Conservation (phyloP, 2,888 invertebrate genomes). For the Polyommatus icarus region DNA sequence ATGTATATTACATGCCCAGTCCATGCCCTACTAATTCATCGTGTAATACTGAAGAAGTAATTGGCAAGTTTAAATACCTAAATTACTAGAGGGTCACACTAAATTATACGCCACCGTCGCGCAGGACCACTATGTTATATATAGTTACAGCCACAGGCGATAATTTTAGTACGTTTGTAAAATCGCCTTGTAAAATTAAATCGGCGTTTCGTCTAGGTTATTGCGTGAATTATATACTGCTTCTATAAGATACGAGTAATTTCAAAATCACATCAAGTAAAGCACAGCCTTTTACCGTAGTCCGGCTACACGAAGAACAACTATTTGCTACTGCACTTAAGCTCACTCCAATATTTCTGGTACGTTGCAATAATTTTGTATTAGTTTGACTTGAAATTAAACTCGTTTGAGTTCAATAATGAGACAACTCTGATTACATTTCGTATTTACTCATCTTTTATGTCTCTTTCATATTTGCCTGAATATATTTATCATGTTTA, state of each 20-base stretch:
- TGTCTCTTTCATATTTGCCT: neutral
- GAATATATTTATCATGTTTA: neutral
- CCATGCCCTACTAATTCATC: neutral
- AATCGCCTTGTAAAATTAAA: neutral
- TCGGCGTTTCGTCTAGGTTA: neutral
- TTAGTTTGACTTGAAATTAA: neutral
- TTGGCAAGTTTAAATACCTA: neutral
- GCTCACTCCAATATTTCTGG: neutral
- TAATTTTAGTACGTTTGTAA: neutral
- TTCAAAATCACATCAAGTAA: neutral
- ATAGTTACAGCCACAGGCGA: too few species aligned
- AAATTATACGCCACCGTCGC: neutral
- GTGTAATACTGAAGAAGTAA: neutral
- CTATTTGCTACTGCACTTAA: neutral
- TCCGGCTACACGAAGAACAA: neutral
- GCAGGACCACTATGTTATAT: neutral
- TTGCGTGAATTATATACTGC: neutral
- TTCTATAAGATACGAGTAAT: conserved; percentile 16
- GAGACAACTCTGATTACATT: neutral
- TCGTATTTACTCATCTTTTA: neutral
- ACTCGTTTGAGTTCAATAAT: neutral
- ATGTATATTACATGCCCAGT: neutral
- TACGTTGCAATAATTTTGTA: neutral
- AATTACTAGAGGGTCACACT: neutral
- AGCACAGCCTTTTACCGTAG: conserved; percentile 9